These are phyloP conservation scores for Helicorthomorpha holstii DNA, from an alignment of 1,140 invertebrate genomes.

Conservation along the genomic window DNA sequence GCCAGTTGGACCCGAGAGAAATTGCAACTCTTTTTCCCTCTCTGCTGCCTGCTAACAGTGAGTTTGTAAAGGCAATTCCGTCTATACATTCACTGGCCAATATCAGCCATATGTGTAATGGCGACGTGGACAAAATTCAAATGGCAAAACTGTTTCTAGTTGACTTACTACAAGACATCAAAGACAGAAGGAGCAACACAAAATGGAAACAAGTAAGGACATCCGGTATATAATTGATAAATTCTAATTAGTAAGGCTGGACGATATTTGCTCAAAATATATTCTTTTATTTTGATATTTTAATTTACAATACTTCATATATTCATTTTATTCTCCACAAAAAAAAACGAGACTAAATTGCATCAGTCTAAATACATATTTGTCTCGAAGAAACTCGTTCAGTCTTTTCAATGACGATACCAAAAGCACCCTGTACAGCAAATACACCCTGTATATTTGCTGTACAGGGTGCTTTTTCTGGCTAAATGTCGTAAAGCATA, in stretches of 20 bases:
- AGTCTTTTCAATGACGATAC: no score
- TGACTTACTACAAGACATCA: not conserved
- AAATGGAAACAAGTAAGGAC: not conserved
- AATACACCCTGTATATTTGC: no score
- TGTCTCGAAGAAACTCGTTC: no score
- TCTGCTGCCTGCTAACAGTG: slow-evolving; percentile 29
- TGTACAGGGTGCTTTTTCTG: no score
- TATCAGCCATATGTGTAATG: slow-evolving; percentile 17
- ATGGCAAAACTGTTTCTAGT: not conserved
- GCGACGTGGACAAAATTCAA: slow-evolving; percentile 2
- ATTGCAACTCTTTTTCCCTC: slow-evolving; percentile 29
- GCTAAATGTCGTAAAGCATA: no score
- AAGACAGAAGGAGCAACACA: not conserved
- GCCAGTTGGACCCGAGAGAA: slow-evolving; percentile 29
- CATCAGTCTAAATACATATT: no score
- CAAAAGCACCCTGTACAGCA: no score
- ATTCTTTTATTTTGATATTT: not conserved
- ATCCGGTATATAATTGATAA: no score
- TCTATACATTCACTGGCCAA: slow-evolving; percentile 20
- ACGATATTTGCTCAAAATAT: not conserved
- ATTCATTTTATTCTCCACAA: no score
- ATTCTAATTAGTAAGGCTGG: no score
- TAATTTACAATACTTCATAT: no score
- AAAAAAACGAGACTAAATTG: no score
- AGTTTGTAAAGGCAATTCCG: slow-evolving; percentile 19